These are phyloP conservation scores for Leucophora obtusa DNA, from an alignment of 2,888 invertebrate genomes.

Conservation along the genomic window DNA sequence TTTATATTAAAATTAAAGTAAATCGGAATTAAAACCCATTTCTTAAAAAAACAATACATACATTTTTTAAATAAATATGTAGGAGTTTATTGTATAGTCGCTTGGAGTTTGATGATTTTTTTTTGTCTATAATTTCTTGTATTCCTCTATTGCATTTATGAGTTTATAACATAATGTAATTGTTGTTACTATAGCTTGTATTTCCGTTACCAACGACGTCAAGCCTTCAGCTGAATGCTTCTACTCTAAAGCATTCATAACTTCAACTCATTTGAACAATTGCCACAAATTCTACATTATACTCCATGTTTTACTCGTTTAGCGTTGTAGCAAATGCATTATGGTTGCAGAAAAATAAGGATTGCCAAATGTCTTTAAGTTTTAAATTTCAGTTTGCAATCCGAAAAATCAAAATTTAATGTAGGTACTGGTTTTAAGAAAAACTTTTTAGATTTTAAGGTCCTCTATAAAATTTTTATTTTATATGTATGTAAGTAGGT, in stretches of 20 bases:
- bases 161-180: slow-evolving; percentile 48
- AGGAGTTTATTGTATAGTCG: background rate
- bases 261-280: slow-evolving; percentile 60
- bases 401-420: no score
- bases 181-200: slow-evolving; percentile 50
- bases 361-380: background rate
- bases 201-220: slow-evolving; percentile 48
- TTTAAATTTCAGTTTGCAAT: background rate
- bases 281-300: slow-evolving; percentile 62
- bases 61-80: background rate
- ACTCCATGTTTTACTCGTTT: slow-evolving; percentile 57
- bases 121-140: background rate
- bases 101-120: background rate
- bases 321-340: slow-evolving; percentile 51
- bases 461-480: no score
- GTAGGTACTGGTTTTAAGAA: no score
- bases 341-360: background rate
- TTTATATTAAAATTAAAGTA: no score
- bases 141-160: slow-evolving; percentile 37
- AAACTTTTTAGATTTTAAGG: no score
- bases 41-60: background rate
- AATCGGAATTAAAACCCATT: background rate
- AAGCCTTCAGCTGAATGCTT: slow-evolving; percentile 57
- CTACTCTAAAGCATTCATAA: slow-evolving; percentile 52
- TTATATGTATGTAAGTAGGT: no score